phyloP scores from a whole-genome alignment of 2,888 invertebrate species.

The Podabrus alpinus region DNA sequence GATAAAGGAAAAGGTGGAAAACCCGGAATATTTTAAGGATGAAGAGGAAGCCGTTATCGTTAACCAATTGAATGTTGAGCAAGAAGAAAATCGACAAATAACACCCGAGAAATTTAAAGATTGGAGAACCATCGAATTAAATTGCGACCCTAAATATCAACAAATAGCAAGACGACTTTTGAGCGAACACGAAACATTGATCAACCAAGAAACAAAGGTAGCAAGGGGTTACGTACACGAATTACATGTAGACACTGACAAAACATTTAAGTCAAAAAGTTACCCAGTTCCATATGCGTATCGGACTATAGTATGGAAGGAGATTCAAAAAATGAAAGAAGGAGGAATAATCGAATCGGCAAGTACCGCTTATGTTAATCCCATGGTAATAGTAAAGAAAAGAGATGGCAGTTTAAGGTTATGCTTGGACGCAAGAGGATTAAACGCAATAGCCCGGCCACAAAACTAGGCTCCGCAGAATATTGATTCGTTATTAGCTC shows the following conservation, averaged over 20 bases:
- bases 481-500: background rate
- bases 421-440: slow-evolving; percentile 9
- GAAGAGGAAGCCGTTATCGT: too few species aligned
- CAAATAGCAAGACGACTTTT: background rate
- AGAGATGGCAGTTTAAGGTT: background rate
- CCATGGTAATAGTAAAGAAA: slow-evolving; percentile 6
- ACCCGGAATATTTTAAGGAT: too few species aligned
- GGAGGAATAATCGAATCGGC: background rate
- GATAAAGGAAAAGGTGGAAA: background rate
- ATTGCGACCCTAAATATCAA: background rate
- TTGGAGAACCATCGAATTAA: background rate
- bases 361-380: slow-evolving; percentile 1
- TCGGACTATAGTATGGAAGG: background rate
- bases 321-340: background rate
- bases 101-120: background rate
- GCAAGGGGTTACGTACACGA: background rate
- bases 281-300: slow-evolving; percentile 3
- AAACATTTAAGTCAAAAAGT: background rate
- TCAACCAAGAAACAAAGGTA: background rate
- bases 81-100: background rate
- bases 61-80: too few species aligned
- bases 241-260: background rate
- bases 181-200: background rate
- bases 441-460: background rate
- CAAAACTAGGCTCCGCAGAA: background rate